Conservation (phyloP, 2,888 invertebrate species). For the Euproctis similis region DNA sequence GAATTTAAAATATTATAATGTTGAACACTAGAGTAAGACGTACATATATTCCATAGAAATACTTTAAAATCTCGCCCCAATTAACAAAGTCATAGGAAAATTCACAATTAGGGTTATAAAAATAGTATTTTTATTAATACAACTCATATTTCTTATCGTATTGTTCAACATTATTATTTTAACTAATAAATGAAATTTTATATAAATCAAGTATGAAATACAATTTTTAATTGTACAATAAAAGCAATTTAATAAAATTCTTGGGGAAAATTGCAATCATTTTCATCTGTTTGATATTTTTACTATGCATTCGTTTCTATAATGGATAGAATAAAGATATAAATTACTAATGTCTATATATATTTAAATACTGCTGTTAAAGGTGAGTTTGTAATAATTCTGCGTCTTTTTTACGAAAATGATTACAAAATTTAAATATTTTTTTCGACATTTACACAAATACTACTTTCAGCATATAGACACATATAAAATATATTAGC, state of each 20-base stretch:
- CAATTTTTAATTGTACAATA: too few relatives aligned
- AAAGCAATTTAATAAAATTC: too few relatives aligned
- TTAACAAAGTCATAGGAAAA: too few relatives aligned
- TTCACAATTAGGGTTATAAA: too few relatives aligned
- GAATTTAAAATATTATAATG: slow-evolving; percentile 12
- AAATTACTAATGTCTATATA: slow-evolving; percentile 14
- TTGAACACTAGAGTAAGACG: slow-evolving; percentile 15
- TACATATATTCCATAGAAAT: too few relatives aligned
- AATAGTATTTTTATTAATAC: too few relatives aligned
- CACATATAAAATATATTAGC: slow-evolving; percentile 61
- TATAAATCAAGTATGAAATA: too few relatives aligned
- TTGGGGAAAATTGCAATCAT: slow-evolving; percentile 13
- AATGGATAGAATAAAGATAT: slow-evolving; percentile 10
- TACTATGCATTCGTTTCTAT: slow-evolving; percentile 12
- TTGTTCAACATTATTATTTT: too few relatives aligned
- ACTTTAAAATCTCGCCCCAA: too few relatives aligned
- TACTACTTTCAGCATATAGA: slow-evolving; percentile 53
- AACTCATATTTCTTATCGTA: too few relatives aligned
- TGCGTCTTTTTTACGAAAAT: slow-evolving; percentile 15
- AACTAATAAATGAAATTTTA: too few relatives aligned
- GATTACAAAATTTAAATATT: slow-evolving; percentile 19
- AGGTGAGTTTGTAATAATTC: slow-evolving; percentile 14
- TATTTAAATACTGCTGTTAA: slow-evolving; percentile 19
- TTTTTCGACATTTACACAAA: slow-evolving; percentile 46
- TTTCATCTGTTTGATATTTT: slow-evolving; percentile 11